These are phyloP conservation scores for Orchestes rusci DNA, from an alignment of 2,888 invertebrate genomes.

Conservation along the genomic window DNA sequence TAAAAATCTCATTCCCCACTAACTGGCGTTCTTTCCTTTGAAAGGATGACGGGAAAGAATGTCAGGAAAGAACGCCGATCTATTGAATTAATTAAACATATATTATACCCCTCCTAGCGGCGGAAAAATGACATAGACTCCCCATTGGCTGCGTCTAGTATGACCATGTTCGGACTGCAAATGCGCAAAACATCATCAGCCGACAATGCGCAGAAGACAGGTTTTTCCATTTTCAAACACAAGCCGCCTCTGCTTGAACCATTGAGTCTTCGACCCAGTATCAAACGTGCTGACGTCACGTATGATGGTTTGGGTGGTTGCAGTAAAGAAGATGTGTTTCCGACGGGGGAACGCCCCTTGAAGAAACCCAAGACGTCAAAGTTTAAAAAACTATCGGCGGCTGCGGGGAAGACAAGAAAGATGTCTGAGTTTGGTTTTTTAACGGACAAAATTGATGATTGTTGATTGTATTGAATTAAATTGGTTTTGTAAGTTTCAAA, in stretches of 20 bases:
- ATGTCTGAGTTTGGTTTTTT: too few species aligned
- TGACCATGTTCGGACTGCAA: slow-evolving; percentile 21
- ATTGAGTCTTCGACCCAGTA: not conserved
- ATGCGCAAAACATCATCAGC: slow-evolving; percentile 4
- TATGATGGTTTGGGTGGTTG: slow-evolving; percentile 54
- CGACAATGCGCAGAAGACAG: slow-evolving; percentile 4
- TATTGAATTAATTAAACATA: too few species aligned
- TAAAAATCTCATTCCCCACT: too few species aligned
- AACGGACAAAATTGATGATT: too few species aligned
- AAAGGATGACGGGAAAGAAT: too few species aligned
- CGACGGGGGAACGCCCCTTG: slow-evolving; percentile 32
- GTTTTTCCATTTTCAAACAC: slow-evolving; percentile 26
- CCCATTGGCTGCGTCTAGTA: slow-evolving; percentile 16
- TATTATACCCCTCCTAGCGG: too few species aligned
- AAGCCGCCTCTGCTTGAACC: slow-evolving; percentile 7
- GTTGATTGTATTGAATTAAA: too few species aligned
- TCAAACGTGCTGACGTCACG: slow-evolving; percentile 10
- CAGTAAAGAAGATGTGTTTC: slow-evolving; percentile 48
- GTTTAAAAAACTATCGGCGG: slow-evolving; percentile 33
- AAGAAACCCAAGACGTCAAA: slow-evolving; percentile 28
- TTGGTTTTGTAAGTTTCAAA: too few species aligned
- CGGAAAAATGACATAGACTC: too few species aligned
- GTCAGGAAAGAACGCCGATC: too few species aligned
- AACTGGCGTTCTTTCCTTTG: too few species aligned
- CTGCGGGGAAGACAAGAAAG: slow-evolving; percentile 13